phyloP scores from a whole-genome alignment of 2,888 invertebrate species.

The Melipona bicolor region DNA sequence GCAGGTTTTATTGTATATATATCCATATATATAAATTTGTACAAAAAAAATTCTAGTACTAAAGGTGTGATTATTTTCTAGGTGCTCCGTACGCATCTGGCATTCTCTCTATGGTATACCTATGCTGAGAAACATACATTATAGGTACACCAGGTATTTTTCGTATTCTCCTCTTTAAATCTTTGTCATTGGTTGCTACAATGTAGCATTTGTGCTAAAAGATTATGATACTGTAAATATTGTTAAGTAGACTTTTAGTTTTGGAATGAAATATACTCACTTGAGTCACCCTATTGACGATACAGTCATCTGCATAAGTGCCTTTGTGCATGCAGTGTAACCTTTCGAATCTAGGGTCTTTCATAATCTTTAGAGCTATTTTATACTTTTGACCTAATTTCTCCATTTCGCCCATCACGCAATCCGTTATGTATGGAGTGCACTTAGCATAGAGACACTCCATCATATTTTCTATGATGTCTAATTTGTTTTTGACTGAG shows the following conservation, averaged over 20 bases:
- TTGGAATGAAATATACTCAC: slow-evolving; percentile 79
- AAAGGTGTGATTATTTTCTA: slow-evolving; percentile 83
- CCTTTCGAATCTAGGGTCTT: slow-evolving; percentile 97
- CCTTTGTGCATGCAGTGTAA: slow-evolving; percentile 98
- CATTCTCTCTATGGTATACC: slow-evolving; percentile 98
- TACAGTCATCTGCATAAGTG: slow-evolving; percentile 99
- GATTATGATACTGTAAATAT: background rate
- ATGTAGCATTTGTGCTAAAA: slow-evolving; percentile 98
- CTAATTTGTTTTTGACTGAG: slow-evolving; percentile 98
- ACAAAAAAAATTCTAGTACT: slow-evolving; percentile 10
- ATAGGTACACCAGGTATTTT: slow-evolving; percentile 99
- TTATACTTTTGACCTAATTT: slow-evolving; percentile 98
- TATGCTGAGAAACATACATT: slow-evolving; percentile 97
- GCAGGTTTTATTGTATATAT: slow-evolving; percentile 23
- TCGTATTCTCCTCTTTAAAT: slow-evolving; percentile 96
- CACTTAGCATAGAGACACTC: slow-evolving; percentile 99
- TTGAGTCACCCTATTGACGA: slow-evolving; percentile 96
- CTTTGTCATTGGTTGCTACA: slow-evolving; percentile 99
- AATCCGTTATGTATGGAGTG: slow-evolving; percentile 98
- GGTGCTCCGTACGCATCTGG: slow-evolving; percentile 99
- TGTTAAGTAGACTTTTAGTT: no score
- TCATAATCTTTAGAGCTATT: slow-evolving; percentile 96
- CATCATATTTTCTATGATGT: slow-evolving; percentile 99
- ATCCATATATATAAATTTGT: background rate
- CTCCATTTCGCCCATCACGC: slow-evolving; percentile 98